Conservation (phyloP, 1,140 invertebrate genomes). For the Eurosta solidaginis region DNA sequence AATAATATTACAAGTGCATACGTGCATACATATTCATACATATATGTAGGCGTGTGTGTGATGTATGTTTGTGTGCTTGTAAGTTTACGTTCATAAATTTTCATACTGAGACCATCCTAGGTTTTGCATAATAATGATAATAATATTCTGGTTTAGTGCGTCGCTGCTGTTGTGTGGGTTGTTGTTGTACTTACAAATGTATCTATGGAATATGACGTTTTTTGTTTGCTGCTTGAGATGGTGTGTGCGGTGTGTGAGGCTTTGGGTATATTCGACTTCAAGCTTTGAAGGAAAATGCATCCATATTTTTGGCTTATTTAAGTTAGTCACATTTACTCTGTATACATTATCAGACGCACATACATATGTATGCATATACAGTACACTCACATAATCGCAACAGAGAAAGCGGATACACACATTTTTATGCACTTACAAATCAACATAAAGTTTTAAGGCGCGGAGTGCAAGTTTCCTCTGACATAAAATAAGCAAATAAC, state of each 20-base stretch:
- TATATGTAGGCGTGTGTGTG: neutral
- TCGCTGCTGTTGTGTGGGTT: neutral
- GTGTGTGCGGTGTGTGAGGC: neutral
- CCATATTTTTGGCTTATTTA: neutral
- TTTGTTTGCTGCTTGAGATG: neutral
- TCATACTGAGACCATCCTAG: neutral
- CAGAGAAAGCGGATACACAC: no score
- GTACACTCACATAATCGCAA: no score
- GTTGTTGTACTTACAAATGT: no score
- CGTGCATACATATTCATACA: neutral
- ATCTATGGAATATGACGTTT: neutral
- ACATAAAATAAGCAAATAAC: neutral
- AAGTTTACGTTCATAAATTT: neutral
- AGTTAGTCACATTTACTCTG: no score
- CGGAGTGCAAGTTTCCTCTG: neutral
- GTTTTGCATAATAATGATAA: conserved; percentile 27
- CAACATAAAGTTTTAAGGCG: neutral
- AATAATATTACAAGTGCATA: neutral
- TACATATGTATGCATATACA: neutral
- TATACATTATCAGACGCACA: neutral
- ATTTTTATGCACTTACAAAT: no score
- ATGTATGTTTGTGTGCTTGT: neutral
- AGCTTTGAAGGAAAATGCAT: neutral
- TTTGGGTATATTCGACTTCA: neutral
- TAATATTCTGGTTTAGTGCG: conserved; percentile 28